Evolutionary conservation across 1,140 invertebrate genomes (phyloP).

Genomic region (Eumeta japonica): DNA sequence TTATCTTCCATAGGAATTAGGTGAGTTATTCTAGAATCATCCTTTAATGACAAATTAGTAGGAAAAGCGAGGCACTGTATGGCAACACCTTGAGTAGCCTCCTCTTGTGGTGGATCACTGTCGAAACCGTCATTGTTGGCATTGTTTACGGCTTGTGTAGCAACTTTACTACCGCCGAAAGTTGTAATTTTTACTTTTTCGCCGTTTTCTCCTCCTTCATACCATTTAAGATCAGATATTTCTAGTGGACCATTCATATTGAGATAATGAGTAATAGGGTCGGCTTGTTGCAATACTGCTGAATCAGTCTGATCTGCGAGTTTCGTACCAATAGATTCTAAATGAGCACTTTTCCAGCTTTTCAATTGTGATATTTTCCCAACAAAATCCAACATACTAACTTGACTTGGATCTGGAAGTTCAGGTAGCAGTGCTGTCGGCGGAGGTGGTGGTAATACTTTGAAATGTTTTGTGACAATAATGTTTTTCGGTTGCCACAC

Average conservation of each 20-base stretch:
- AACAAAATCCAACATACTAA: constrained; percentile 35
- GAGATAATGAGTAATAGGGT: constrained; percentile 40
- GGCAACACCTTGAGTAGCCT: constrained; percentile 37
- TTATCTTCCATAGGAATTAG: constrained; percentile 66
- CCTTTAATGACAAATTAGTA: constrained; percentile 38
- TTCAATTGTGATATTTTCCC: constrained; percentile 42
- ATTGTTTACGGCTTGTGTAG: constrained; percentile 32
- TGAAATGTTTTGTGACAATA: constrained; percentile 39
- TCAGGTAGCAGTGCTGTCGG: constrained; percentile 35
- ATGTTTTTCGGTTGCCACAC: constrained; percentile 45
- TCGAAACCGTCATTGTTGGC: constrained; percentile 46
- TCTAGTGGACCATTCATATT: constrained; percentile 46
- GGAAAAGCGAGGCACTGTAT: constrained; percentile 59
- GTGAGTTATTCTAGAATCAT: constrained; percentile 59
- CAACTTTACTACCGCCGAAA: constrained; percentile 32
- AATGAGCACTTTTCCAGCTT: constrained; percentile 40
- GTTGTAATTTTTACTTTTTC: constrained; percentile 37
- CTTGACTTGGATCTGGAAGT: constrained; percentile 30
- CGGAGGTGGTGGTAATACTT: constrained; percentile 34
- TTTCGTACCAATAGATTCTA: constrained; percentile 42
- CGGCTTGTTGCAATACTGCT: constrained; percentile 26
- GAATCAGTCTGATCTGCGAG: constrained; percentile 43
- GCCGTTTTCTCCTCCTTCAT: constrained; percentile 33
- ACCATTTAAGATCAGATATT: constrained; percentile 48
- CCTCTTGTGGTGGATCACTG: constrained; percentile 44